Percentiles rank a stretch among this genome's conserved stretches.
Conservation (phyloP, 2,113 vertebrate species). For the Enhydra lutris region DNA sequence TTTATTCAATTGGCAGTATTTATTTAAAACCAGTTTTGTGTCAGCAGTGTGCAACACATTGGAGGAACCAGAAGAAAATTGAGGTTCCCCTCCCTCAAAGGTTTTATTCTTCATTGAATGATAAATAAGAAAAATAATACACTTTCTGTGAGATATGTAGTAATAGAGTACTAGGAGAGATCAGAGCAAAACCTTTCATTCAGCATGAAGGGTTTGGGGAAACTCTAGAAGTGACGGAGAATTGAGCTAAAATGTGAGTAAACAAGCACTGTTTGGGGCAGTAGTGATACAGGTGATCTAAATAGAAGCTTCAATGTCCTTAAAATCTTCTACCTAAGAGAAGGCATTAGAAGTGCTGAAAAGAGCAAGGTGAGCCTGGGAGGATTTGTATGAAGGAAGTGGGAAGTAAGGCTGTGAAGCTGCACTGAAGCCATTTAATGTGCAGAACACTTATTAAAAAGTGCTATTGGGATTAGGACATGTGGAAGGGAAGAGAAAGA, state of each 20-base stretch:
- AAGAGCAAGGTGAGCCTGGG: neutral
- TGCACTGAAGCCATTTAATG: neutral
- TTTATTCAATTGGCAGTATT: neutral
- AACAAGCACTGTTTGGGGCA: neutral
- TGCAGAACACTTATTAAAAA: neutral
- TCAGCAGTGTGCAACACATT: neutral
- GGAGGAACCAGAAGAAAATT: neutral
- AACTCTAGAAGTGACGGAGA: neutral
- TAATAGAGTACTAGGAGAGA: neutral
- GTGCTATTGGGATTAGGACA: neutral
- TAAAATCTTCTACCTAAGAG: neutral
- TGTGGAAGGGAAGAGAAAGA: neutral
- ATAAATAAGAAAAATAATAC: neutral
- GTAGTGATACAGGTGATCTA: neutral
- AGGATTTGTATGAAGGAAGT: neutral
- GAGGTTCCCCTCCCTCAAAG: neutral
- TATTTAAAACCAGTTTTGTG: neutral
- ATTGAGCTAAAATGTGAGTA: neutral
- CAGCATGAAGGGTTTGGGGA: neutral
- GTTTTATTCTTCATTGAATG: neutral
- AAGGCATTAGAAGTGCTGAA: neutral
- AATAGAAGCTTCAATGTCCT: neutral
- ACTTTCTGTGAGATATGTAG: neutral
- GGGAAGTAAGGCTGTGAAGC: neutral
- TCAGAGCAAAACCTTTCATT: neutral